Evolutionary conservation across 2,113 vertebrate species (phyloP).

Genomic region (Miniopterus natalensis): DNA sequence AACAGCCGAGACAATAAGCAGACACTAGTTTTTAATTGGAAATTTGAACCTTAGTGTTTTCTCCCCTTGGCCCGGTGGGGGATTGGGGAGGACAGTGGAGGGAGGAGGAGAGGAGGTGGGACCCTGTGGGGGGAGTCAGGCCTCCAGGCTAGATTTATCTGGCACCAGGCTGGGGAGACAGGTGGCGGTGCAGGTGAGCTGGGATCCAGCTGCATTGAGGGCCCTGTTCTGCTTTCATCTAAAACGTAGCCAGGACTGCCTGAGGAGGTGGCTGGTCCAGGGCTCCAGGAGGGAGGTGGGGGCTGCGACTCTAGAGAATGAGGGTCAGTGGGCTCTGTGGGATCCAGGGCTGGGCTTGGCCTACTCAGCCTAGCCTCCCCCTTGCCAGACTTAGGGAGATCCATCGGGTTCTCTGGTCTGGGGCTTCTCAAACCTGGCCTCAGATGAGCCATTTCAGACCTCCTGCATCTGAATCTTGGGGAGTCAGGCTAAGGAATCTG

Average conservation of each 20-base stretch:
- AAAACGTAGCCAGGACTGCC: constrained; percentile 81
- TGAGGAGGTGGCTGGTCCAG: background rate
- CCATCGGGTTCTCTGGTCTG: background rate
- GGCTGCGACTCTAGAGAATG: background rate
- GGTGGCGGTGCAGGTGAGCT: constrained; percentile 80
- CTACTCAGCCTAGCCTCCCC: background rate
- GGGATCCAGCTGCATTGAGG: constrained; percentile 85
- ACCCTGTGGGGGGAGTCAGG: constrained; percentile 75
- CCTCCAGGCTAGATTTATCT: constrained; percentile 81
- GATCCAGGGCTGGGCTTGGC: background rate
- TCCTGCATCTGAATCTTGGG: background rate
- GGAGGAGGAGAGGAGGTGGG: no score
- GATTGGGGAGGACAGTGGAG: constrained; percentile 67
- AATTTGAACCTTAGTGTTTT: constrained; percentile 84
- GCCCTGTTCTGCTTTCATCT: constrained; percentile 86
- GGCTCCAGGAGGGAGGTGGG: background rate
- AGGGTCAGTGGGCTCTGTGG: background rate
- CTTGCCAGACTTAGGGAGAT: background rate
- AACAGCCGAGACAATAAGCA: constrained; percentile 60
- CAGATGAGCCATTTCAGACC: background rate
- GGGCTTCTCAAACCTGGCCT: background rate
- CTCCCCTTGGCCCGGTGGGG: constrained; percentile 62
- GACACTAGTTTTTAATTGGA: constrained; percentile 80
- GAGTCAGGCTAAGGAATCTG: background rate
- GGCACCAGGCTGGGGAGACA: constrained; percentile 78